Conservation (phyloP, 92 coral and sea anemone species). For the Scolanthus callimorphus region DNA sequence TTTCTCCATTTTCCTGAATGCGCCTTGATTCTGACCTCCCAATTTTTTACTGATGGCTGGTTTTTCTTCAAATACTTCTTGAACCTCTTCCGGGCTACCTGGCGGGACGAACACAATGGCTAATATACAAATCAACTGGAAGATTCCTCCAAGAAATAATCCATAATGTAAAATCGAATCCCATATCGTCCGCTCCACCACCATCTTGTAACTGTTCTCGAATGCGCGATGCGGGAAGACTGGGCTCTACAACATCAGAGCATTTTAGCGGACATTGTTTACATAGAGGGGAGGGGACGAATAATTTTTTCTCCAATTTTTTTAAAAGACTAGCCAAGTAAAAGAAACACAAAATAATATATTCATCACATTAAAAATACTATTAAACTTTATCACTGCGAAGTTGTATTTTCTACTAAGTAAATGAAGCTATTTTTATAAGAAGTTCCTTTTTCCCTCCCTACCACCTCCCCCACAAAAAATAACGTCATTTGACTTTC, state of each 20-base stretch:
- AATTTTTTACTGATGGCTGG: conserved; percentile 8
- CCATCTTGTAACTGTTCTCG: conserved; percentile 11
- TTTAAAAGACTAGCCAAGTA: too few relatives aligned
- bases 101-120: conserved; percentile 74
- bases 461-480: background rate
- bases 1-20: conserved; percentile 32
- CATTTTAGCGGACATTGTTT: background rate
- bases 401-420: background rate
- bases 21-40: conserved; percentile 5
- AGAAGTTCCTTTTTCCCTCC: background rate
- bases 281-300: conserved; percentile 20
- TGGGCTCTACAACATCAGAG: too few relatives aligned
- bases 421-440: background rate
- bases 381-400: background rate
- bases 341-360: too few relatives aligned
- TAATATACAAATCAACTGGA: conserved; percentile 76
- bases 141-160: conserved; percentile 74
- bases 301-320: too few relatives aligned
- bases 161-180: conserved; percentile 76
- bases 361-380: too few relatives aligned
- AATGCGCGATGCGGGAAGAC: too few relatives aligned
- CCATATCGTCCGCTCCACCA: conserved; percentile 46
- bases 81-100: conserved; percentile 29
- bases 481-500: background rate
- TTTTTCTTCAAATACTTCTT: conserved; percentile 26